Evolutionary conservation across 1,140 invertebrate genomes (phyloP).

Genomic region (Doryteuthis pealeii): DNA sequence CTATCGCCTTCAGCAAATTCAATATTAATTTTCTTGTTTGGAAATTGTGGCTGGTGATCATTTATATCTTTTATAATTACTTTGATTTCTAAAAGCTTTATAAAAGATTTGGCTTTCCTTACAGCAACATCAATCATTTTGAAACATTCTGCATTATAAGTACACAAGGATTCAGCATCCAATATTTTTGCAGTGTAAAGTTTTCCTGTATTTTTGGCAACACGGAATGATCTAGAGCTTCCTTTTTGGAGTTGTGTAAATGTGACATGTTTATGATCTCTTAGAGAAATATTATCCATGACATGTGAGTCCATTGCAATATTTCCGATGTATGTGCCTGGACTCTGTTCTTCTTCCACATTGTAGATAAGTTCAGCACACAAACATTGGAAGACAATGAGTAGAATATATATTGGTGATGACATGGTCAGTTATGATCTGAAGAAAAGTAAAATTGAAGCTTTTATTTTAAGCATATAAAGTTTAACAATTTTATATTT

Average conservation of each 20-base stretch:
- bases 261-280: not conserved
- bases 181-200: not conserved
- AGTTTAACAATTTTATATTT: too few relatives aligned
- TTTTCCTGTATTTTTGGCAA: not conserved
- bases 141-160: constrained; percentile 22
- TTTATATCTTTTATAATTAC: constrained; percentile 48
- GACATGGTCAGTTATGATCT: not conserved
- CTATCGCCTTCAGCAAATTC: constrained; percentile 41
- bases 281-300: not conserved
- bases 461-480: too few relatives aligned
- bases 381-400: not conserved
- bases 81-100: not conserved
- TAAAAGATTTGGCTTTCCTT: not conserved
- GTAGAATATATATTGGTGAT: not conserved
- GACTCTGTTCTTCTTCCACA: constrained; percentile 18
- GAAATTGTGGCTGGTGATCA: constrained; percentile 52
- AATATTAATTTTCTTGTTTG: constrained; percentile 29
- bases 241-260: not conserved
- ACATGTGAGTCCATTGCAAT: constrained; percentile 21
- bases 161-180: constrained; percentile 35
- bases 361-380: constrained; percentile 11
- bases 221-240: not conserved
- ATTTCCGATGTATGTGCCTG: constrained; percentile 22
- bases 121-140: constrained; percentile 23
- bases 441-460: too few relatives aligned